phyloP scores from a whole-genome alignment of 2,113 vertebrate genomes.

The Ifrita kowaldi region DNA sequence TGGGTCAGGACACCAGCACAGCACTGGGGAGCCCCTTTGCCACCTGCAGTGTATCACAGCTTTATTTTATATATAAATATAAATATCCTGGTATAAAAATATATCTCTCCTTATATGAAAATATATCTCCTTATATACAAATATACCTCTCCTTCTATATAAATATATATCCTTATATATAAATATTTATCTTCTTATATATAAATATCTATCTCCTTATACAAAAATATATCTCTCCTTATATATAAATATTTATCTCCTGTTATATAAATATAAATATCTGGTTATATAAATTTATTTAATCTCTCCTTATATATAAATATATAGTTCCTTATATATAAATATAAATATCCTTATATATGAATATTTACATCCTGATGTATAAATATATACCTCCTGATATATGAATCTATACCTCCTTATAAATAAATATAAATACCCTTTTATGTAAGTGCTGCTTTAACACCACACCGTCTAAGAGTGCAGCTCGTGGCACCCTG shows the following conservation, averaged over 20 bases:
- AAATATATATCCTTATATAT: background rate
- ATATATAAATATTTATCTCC: background rate
- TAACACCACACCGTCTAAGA: background rate
- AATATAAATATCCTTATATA: background rate
- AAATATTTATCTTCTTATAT: background rate
- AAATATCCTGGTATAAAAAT: background rate
- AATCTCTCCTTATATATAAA: too few species aligned
- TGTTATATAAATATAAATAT: too few species aligned
- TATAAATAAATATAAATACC: too few species aligned
- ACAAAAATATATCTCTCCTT: background rate
- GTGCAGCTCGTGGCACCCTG: rapidly evolving
- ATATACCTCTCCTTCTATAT: background rate
- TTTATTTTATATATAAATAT: background rate
- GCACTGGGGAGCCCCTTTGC: background rate
- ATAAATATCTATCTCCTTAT: background rate
- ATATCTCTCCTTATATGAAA: background rate
- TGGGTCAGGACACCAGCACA: background rate
- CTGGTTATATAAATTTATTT: too few species aligned
- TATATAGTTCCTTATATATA: too few species aligned
- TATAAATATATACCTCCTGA: background rate
- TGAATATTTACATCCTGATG: background rate
- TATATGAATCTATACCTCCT: too few species aligned
- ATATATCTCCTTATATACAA: background rate
- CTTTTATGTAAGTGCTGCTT: background rate
- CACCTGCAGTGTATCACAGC: rapidly evolving